Conservation (phyloP, 2,113 vertebrate genomes). For the Periophthalmodon schlosseri region DNA sequence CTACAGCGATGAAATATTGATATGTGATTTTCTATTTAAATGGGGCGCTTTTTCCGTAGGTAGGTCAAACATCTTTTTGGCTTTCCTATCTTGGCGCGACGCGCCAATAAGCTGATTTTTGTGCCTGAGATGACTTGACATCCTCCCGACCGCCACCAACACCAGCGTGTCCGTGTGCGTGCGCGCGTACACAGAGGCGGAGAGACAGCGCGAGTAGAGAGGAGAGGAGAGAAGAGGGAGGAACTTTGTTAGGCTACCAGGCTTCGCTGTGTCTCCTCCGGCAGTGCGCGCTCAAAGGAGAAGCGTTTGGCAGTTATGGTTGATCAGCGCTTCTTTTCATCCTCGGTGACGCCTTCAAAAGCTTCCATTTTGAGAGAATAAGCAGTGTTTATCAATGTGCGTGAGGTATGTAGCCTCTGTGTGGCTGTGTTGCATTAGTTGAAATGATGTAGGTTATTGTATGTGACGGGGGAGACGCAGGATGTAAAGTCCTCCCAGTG, state of each 20-base stretch:
- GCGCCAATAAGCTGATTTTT: conserved; percentile 63
- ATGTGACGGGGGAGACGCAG: conserved; percentile 2
- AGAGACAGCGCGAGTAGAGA: conserved; percentile 27
- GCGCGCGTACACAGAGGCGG: conserved; percentile 19
- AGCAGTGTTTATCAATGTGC: conserved; percentile 54
- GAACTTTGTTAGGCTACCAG: conserved; percentile 67
- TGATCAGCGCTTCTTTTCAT: conserved; percentile 65
- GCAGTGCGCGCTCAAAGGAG: conserved; percentile 46
- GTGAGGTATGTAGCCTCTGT: conserved; percentile 61
- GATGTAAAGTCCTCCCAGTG: conserved; percentile 19
- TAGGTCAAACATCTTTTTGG: conserved; percentile 59
- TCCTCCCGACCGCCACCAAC: conserved; percentile 47
- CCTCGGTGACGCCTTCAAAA: conserved; percentile 37
- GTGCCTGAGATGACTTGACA: conserved; percentile 71
- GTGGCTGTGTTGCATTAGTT: neutral
- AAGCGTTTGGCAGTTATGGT: conserved; percentile 68
- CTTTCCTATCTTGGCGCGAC: conserved; percentile 39
- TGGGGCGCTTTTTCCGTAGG: conserved; percentile 39
- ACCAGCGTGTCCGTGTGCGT: conserved; percentile 14
- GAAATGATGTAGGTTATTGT: neutral
- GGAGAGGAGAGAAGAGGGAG: conserved; percentile 46
- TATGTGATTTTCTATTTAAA: conserved; percentile 18
- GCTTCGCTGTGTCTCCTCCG: conserved; percentile 60
- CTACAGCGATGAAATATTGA: conserved; percentile 45
- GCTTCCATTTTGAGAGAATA: conserved; percentile 51